Conservation (phyloP, 2,113 vertebrate genomes). For the Setophaga kirtlandii region DNA sequence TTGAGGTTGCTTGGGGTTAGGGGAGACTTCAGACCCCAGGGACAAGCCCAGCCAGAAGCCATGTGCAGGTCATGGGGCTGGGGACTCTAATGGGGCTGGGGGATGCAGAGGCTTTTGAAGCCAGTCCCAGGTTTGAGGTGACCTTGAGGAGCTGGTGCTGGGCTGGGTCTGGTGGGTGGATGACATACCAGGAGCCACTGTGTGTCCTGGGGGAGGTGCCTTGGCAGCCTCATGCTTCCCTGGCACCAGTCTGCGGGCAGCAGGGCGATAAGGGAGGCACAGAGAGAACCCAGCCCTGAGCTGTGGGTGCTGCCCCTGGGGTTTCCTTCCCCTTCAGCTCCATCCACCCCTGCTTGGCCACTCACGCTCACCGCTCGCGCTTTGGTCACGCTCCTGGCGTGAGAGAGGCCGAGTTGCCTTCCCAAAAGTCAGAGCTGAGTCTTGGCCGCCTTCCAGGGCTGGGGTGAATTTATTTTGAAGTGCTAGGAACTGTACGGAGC, state of each 20-base stretch:
- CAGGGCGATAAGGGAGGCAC: neutral
- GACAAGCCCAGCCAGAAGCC: fast-evolving
- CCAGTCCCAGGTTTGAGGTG: neutral
- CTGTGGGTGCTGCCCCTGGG: neutral
- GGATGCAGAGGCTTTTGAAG: neutral
- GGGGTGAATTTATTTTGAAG: constrained; percentile 11
- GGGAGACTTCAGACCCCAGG: neutral
- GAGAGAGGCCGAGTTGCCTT: neutral
- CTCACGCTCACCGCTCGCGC: fast-evolving
- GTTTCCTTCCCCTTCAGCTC: neutral
- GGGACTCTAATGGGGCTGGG: neutral
- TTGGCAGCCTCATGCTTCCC: neutral
- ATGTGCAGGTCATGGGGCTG: fast-evolving
- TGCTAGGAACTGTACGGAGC: constrained; percentile 3
- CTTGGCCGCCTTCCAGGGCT: neutral
- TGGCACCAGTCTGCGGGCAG: neutral
- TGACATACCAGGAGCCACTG: neutral
- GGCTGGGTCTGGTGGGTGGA: neutral
- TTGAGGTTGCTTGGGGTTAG: neutral
- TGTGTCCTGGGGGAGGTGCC: neutral
- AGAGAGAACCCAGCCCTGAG: neutral
- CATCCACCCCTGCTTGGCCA: neutral
- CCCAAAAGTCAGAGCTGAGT: neutral
- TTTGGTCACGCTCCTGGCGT: neutral
- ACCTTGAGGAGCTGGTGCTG: neutral